Percentiles rank a stretch among this genome's conserved stretches.
Evolutionary conservation across 2,797 vertebrate genomes (phyloP).

Genomic region (Rhabdomys pumilio): DNA sequence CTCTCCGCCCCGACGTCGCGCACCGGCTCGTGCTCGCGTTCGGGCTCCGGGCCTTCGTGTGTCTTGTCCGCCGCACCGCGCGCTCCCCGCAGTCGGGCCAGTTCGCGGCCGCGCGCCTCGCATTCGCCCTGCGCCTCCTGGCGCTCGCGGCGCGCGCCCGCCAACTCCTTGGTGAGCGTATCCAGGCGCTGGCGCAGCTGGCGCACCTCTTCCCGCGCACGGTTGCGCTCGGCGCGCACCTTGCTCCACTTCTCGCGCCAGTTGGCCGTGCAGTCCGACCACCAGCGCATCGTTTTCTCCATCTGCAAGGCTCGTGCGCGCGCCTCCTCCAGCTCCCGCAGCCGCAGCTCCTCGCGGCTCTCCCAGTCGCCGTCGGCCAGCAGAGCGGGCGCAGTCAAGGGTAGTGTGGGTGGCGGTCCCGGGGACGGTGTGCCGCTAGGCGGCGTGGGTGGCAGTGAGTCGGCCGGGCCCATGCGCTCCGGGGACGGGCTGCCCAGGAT

Average conservation of each 20-base stretch:
- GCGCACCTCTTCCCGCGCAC: constrained; percentile 92
- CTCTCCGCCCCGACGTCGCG: constrained; percentile 93
- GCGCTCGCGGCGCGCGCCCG: constrained; percentile 92
- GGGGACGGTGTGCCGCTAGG: constrained; percentile 94
- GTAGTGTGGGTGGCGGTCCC: constrained; percentile 92
- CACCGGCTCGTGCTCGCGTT: constrained; percentile 94
- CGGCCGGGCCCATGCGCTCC: constrained; percentile 92
- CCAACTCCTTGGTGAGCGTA: constrained; percentile 95
- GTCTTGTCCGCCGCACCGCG: constrained; percentile 91
- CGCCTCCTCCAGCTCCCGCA: constrained; percentile 97
- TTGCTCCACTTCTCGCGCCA: constrained; percentile 99
- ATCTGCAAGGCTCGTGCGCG: constrained; percentile 96
- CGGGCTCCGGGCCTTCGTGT: constrained; percentile 87
- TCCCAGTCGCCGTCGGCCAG: constrained; percentile 96
- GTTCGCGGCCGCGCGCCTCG: constrained; percentile 92
- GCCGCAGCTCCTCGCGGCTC: constrained; percentile 96
- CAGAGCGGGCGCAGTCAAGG: constrained; percentile 84
- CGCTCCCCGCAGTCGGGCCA: constrained; percentile 92
- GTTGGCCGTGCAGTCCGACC: constrained; percentile 99
- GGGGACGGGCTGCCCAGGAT: constrained; percentile 92
- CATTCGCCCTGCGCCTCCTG: constrained; percentile 94
- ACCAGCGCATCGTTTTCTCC: constrained; percentile 99
- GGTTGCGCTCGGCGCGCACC: constrained; percentile 96
- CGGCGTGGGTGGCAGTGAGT: constrained; percentile 93
- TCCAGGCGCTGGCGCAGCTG: constrained; percentile 95